Percentiles rank a stretch among this genome's conserved stretches.
These are phyloP conservation scores for Pogoniulus pusillus DNA, from an alignment of 2,797 vertebrate genomes.

Conservation along the genomic window DNA sequence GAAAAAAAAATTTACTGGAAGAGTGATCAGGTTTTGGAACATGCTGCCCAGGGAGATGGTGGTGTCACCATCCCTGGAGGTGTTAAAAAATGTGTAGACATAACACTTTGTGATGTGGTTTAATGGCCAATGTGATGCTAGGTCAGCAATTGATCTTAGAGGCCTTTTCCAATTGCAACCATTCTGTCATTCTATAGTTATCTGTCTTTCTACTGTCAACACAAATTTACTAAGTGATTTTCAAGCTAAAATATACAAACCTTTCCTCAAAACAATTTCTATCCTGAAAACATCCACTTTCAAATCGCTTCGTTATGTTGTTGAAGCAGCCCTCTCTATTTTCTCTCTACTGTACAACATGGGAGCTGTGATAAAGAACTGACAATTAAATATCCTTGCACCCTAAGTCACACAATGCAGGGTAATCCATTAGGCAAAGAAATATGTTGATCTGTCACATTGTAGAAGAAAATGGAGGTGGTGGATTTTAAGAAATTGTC, in stretches of 20 bases:
- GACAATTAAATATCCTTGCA: neutral
- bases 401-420: neutral
- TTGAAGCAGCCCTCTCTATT: neutral
- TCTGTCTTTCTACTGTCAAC: neutral
- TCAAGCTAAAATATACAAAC: neutral
- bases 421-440: neutral
- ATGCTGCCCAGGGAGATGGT: no score
- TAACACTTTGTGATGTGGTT: no score
- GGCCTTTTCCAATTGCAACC: no score
- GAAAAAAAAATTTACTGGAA: no score
- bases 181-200: no score
- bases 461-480: neutral
- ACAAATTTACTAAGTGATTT: neutral
- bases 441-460: neutral
- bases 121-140: no score
- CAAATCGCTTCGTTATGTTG: neutral
- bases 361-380: neutral
- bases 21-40: no score
- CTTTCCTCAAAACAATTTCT: neutral
- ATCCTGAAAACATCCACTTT: neutral
- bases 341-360: neutral
- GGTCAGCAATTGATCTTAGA: no score
- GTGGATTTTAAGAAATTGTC: neutral
- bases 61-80: no score
- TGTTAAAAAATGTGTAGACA: no score